phyloP scores from a whole-genome alignment of 2,888 invertebrate genomes.

The Cryptus armator region DNA sequence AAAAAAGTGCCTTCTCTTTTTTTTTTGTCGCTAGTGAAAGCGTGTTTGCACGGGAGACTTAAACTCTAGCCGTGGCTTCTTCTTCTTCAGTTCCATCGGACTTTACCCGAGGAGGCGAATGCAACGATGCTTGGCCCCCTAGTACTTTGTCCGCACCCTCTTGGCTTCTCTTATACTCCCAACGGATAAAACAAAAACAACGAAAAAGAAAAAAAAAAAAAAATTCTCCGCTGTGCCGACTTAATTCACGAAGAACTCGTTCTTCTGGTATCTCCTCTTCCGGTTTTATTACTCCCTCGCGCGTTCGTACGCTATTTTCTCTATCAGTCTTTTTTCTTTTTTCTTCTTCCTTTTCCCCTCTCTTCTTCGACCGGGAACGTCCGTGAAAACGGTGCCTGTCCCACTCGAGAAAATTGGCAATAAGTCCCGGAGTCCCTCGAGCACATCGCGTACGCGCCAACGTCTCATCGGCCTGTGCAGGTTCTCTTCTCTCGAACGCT shows the following conservation, averaged over 20 bases:
- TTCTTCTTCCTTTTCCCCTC: conserved; percentile 6
- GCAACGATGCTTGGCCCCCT: conserved; percentile 1
- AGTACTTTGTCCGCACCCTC: conserved; percentile 45
- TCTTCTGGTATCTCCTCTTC: not conserved
- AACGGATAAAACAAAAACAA: conserved; percentile 15
- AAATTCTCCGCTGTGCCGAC: conserved; percentile 20
- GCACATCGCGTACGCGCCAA: conserved; percentile 30
- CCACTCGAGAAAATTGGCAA: conserved; percentile 69
- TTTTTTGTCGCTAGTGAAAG: conserved; percentile 2
- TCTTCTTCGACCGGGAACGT: conserved; percentile 4
- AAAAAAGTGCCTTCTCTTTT: not conserved
- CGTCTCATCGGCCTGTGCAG: conserved; percentile 32
- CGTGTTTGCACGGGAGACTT: conserved; percentile 30
- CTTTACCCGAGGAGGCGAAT: conserved; percentile 26
- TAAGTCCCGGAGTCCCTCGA: conserved; percentile 60
- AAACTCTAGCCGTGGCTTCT: not conserved
- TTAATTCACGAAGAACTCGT: conserved; percentile 19
- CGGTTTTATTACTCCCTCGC: conserved; percentile 39
- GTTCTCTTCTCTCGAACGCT: not conserved
- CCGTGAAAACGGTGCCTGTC: conserved; percentile 55
- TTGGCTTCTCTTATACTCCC: conserved; percentile 14
- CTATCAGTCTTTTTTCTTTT: conserved; percentile 27
- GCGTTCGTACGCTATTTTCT: conserved; percentile 5
- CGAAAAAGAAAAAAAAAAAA: not conserved
- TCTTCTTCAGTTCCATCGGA: not conserved